These are phyloP conservation scores for Cistogaster globosa DNA, from an alignment of 2,888 invertebrate genomes.

Conservation along the genomic window DNA sequence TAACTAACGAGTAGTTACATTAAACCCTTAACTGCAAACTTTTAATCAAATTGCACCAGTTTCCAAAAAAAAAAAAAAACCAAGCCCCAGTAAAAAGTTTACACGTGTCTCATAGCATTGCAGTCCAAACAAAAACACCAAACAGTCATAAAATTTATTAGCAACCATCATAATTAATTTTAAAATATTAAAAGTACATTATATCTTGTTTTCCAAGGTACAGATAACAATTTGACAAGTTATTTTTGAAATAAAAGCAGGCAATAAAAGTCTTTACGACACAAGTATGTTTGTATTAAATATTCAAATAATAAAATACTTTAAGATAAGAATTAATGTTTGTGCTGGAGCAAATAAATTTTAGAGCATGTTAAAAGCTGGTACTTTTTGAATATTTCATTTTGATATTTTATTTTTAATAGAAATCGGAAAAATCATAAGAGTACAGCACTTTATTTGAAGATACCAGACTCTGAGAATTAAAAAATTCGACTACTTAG, in stretches of 20 bases:
- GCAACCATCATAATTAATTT: constrained; percentile 5
- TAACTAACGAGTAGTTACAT: no score
- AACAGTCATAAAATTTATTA: constrained; percentile 19
- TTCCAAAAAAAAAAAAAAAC: no score
- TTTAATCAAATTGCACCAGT: no score
- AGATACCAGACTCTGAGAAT: no score
- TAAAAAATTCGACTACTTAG: no score
- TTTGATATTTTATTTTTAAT: no score
- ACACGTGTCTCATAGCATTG: no score
- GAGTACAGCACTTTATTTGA: no score
- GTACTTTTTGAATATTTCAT: background rate
- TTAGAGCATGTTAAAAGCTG: background rate
- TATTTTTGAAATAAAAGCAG: constrained; percentile 12
- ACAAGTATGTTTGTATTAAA: background rate
- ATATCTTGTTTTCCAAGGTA: constrained; percentile 29
- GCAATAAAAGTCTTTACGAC: constrained; percentile 6
- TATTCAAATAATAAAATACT: background rate
- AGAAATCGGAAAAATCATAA: no score
- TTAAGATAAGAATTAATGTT: constrained; percentile 16
- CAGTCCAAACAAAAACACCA: background rate
- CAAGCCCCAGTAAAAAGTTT: no score
- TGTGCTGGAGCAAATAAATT: constrained; percentile 11
- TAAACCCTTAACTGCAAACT: no score
- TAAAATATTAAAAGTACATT: constrained; percentile 14
- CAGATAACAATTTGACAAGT: constrained; percentile 40